Percentiles rank a stretch among this genome's conserved stretches.
Conservation (phyloP, 2,888 invertebrate genomes). For the Thecophora atra region DNA sequence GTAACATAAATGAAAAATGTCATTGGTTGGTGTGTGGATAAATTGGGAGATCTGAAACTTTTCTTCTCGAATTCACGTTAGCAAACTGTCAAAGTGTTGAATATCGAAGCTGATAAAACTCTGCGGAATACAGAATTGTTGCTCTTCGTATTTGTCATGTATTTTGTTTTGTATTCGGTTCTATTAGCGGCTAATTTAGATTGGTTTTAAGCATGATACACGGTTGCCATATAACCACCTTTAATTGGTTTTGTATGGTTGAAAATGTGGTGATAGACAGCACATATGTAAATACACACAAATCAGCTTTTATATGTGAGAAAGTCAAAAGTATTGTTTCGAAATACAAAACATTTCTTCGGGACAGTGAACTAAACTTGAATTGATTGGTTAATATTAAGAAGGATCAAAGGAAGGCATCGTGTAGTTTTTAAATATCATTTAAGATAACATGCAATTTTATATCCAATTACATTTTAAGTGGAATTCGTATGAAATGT, state of each 20-base stretch:
- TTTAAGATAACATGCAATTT: too few relatives aligned
- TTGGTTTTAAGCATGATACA: constrained; percentile 19
- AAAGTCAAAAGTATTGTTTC: too few relatives aligned
- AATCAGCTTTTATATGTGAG: too few relatives aligned
- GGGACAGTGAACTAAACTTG: too few relatives aligned
- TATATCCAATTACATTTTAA: too few relatives aligned
- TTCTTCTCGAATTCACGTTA: neutral
- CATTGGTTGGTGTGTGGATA: neutral
- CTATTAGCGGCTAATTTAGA: constrained; percentile 30
- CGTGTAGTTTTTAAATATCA: too few relatives aligned
- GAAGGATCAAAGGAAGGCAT: too few relatives aligned
- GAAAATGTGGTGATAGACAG: neutral
- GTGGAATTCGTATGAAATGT: too few relatives aligned
- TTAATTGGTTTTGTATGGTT: constrained; percentile 27
- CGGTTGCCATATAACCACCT: constrained; percentile 27
- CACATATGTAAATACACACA: too few relatives aligned
- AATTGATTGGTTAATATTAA: too few relatives aligned
- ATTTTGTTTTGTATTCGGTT: constrained; percentile 1
- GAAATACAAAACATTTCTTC: too few relatives aligned
- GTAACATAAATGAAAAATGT: constrained; percentile 7
- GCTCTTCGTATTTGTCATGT: neutral
- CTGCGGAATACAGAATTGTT: neutral
- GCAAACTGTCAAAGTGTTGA: constrained; percentile 22
- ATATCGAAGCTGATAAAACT: neutral
- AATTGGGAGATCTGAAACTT: neutral